Base-by-base conservation (phyloP, 30 jellyfish, hydroid and myxozoan species). In the Aurelia coerulea region DNA sequence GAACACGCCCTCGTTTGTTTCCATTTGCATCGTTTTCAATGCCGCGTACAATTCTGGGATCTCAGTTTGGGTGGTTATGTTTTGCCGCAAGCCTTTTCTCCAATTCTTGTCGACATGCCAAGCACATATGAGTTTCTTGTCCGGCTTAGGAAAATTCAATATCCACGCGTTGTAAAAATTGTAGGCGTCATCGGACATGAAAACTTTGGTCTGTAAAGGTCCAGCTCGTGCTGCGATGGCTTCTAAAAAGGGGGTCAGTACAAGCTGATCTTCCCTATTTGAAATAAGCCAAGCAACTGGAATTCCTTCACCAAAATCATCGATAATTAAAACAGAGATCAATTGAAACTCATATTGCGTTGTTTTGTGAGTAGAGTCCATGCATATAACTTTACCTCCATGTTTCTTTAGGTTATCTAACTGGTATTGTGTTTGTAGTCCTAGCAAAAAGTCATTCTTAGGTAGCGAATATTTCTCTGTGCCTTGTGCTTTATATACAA, bases 31-130 rank as follows among this genome's bases (percentile, higher is more conserved):
- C 39, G 67, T 79, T 41, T 79, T 79, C 68, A 59, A 73, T 18
- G 80, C 89, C 3, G 79, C 68, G 64, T 79, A 79, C 17, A 79
- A 64, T 13, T 58, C 79, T n/a, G 89, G 80, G 70, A 79, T 79
- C 68, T 79, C 68, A 41, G 60, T 50, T 62, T 64, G 62, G 13
- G 79, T 65, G 6, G 83, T 11, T 23, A 81, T 81, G 85, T 81
- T 72, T 23, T 34, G 10, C 73, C 33, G 46, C 50, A 81, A 33
- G n/a, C 84, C 85, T 52, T 81, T 81, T 32, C 41, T 14, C 77
- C 75, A 81, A 35, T 58, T 69, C 65, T 81, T 81, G 56, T 81
- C 91, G 53, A 81, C 83, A 32, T 81, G 91, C 74, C 91, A 81
- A 10, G 85, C 83, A 49, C 91, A 81, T 32, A 67, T 66, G 14